phyloP scores from a whole-genome alignment of 53 echinoderm and acorn worm species.

The Mesocentrotus franciscanus region DNA sequence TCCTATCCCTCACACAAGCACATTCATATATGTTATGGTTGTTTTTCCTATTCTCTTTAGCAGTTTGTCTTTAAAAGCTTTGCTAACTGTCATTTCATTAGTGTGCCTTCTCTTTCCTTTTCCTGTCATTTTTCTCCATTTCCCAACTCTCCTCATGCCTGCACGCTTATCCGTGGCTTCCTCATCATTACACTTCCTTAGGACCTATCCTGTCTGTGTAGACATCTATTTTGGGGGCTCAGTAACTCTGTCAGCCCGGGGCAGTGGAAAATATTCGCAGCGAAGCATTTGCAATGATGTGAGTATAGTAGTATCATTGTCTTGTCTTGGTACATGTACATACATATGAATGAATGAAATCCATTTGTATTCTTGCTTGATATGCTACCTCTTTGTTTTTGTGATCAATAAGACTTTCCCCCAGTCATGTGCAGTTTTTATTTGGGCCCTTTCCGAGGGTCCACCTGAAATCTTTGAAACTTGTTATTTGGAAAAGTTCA shows the following conservation, averaged over 20 bases:
- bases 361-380: slow-evolving; percentile 14
- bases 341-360: background rate
- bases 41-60: background rate
- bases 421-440: background rate
- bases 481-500: background rate
- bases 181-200: slow-evolving; percentile 40
- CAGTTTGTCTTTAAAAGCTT: background rate
- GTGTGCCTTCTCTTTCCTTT: background rate
- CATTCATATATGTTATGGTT: background rate
- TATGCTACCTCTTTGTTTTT: background rate
- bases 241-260: slow-evolving; percentile 9
- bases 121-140: background rate
- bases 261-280: slow-evolving; percentile 37
- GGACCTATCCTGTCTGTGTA: slow-evolving; percentile 57
- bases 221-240: background rate
- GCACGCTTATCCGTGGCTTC: slow-evolving; percentile 55
- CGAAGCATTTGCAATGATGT: slow-evolving; percentile 59
- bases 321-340: background rate
- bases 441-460: background rate
- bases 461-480: background rate
- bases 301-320: slow-evolving; percentile 46
- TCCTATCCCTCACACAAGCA: background rate
- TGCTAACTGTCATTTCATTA: slow-evolving; percentile 11
- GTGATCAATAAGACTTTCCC: background rate
- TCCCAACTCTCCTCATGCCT: slow-evolving; percentile 17